phyloP scores from a whole-genome alignment of 2,113 vertebrate genomes.

The Fulmarus glacialis region DNA sequence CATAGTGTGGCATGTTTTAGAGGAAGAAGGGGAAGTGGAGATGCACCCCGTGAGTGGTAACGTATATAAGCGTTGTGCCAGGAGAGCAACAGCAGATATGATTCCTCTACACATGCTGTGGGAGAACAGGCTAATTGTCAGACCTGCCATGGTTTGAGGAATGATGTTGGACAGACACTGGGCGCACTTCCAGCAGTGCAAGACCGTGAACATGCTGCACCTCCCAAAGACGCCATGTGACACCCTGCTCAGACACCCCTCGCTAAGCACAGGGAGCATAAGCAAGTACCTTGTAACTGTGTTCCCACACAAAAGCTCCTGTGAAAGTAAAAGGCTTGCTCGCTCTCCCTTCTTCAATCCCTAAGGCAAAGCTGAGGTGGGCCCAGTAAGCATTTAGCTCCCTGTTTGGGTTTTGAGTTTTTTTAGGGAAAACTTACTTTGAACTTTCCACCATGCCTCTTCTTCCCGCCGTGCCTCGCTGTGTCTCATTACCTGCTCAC shows the following conservation, averaged over 20 bases:
- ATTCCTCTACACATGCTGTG: not conserved
- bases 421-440: not conserved
- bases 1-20: not conserved
- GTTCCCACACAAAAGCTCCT: not conserved
- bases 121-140: not conserved
- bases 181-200: not conserved
- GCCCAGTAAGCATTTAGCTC: not conserved
- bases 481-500: not conserved
- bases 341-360: not conserved
- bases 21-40: not conserved
- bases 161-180: not conserved
- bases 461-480: fast-evolving
- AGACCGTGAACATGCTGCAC: not conserved
- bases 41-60: not conserved
- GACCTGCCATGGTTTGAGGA: not conserved
- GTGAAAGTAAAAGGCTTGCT: not conserved
- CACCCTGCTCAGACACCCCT: not conserved
- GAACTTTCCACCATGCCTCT: not conserved
- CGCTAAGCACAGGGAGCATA: fast-evolving
- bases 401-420: not conserved
- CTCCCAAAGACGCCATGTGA: not conserved
- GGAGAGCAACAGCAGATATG: not conserved
- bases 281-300: not conserved
- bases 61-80: not conserved
- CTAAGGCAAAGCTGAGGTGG: not conserved